A percentile compares a stretch with the other conserved stretches of the same genome.
Conservation (phyloP, 1,140 invertebrate species). For the Leptinotarsa lineolata region DNA sequence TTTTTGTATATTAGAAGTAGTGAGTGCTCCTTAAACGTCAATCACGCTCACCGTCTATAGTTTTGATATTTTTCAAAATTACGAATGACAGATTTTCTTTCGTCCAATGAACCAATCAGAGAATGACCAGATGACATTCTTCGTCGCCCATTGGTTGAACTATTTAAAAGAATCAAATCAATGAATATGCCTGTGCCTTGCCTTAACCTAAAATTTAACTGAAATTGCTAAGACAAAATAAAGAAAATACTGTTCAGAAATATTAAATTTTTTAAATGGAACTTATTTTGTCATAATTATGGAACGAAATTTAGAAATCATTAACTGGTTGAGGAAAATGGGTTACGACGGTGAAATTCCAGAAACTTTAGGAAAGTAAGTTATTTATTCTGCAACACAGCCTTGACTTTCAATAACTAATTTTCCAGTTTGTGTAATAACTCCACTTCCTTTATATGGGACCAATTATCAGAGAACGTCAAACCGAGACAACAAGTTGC, state of each 20-base stretch:
- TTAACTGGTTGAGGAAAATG: slow-evolving; percentile 37
- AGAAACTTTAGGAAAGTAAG: slow-evolving; percentile 25
- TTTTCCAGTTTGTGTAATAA: slow-evolving; percentile 39
- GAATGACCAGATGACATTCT: background rate
- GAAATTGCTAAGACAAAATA: too few relatives aligned
- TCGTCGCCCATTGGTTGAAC: background rate
- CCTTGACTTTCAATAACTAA: slow-evolving; percentile 11
- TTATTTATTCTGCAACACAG: slow-evolving; percentile 7
- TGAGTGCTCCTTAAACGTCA: too few relatives aligned
- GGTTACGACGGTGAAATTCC: slow-evolving; percentile 37
- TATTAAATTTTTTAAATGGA: too few relatives aligned
- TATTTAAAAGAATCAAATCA: background rate
- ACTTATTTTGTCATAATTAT: slow-evolving; percentile 14
- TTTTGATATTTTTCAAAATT: background rate
- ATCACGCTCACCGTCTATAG: too few relatives aligned
- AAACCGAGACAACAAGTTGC: slow-evolving; percentile 36
- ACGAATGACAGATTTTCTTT: background rate
- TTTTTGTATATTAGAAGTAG: too few relatives aligned
- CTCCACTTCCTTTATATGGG: slow-evolving; percentile 39
- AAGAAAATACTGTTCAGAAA: too few relatives aligned
- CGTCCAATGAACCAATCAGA: background rate
- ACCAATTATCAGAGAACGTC: slow-evolving; percentile 35
- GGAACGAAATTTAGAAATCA: slow-evolving; percentile 29
- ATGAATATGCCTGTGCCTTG: too few relatives aligned
- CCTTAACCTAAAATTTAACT: too few relatives aligned